Conservation (phyloP, 2,113 vertebrate genomes). For the Ellobius talpinus region DNA sequence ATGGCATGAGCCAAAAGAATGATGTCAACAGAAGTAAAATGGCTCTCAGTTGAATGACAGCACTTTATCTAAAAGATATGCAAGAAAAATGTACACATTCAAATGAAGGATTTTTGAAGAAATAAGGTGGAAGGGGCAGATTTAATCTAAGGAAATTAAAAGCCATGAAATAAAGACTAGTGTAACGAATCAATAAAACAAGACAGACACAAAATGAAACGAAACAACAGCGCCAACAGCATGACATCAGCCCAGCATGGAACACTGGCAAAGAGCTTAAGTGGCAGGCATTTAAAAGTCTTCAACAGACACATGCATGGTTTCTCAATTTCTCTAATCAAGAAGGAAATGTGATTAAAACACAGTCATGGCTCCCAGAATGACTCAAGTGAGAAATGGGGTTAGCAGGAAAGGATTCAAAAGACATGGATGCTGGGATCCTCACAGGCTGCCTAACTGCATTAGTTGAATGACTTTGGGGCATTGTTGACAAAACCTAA, state of each 20-base stretch:
- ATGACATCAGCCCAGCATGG: neutral
- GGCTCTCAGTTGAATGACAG: neutral
- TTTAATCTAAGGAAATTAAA: neutral
- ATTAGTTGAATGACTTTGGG: neutral
- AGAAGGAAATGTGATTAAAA: constrained; percentile 21
- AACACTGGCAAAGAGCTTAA: neutral
- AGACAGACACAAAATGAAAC: neutral
- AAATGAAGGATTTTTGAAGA: neutral
- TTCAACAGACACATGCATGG: neutral
- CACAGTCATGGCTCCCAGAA: neutral
- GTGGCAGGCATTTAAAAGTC: neutral
- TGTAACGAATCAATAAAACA: neutral
- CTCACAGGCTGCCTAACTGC: neutral
- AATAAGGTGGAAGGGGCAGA: neutral
- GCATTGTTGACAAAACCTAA: neutral
- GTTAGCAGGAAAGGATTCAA: neutral
- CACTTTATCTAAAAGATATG: neutral
- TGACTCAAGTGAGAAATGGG: neutral
- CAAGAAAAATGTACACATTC: neutral
- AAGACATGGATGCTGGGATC: neutral
- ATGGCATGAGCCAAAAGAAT: neutral
- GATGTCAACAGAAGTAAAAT: neutral
- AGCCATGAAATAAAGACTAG: neutral
- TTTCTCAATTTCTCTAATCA: neutral
- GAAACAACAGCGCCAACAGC: neutral